Base-by-base conservation (phyloP, 2,113 vertebrate genomes). In the Ptychochromis oligacanthus region DNA sequence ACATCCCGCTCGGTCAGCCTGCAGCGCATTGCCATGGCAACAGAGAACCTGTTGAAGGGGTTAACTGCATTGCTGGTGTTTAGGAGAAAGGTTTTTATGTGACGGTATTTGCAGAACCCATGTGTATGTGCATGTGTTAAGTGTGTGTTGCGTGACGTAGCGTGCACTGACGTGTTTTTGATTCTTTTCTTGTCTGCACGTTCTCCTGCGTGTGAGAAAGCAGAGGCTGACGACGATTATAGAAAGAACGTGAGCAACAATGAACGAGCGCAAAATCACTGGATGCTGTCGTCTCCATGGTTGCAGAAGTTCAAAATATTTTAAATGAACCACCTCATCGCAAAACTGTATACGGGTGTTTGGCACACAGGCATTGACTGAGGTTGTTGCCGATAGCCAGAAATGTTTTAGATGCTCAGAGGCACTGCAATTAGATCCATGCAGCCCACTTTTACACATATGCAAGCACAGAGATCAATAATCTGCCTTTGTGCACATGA, bases 21-120 rank as follows among this genome's bases (percentile, higher is more conserved):
- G 84, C 86, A 89, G 86, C 58, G 76, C 5, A 88, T 96, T 89
- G 52, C 92, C 91, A 95, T 94, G 91, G 94, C 88, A 95, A 96
- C 95, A 92, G 85, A 67, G 88, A 91, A 93, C 93, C 92, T 92
- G 94, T 94, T 93, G 88, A 82, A 92, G 77, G 88, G 87, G 89
- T 91, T 92, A 94, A 94, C 89, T 52, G 83, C 80, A 89, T 89
- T 62, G 46, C 58, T 46, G 58, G 74, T 58, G 83, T 88, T 82
- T 46, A 14, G 28, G 38, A 55, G 60, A 85, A 74, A 62, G 70
- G 43, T 79, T 82, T 88, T 83, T 40, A 38, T 76, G 84, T 88
- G 77, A 86, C 49, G 40, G 77, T 36, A 78, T 88, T 90, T 88
- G 58, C 62, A 76, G 72, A 79, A 70, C 14, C 31, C 38, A 17